Evolutionary conservation across 2,113 vertebrate species (phyloP).

Genomic region (Alces alces): DNA sequence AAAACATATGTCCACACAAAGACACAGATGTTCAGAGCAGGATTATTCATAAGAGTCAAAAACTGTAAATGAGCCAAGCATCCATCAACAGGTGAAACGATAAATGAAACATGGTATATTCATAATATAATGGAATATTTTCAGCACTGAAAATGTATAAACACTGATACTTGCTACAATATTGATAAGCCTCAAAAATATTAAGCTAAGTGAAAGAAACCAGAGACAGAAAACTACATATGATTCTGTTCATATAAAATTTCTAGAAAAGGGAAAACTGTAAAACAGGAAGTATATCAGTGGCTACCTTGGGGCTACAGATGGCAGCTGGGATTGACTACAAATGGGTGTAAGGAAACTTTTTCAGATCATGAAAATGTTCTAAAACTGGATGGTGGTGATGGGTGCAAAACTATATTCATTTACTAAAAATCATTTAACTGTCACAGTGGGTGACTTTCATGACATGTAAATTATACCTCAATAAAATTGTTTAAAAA

Average conservation of each 20-base stretch:
- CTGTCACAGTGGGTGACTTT: background rate
- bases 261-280: constrained; percentile 1
- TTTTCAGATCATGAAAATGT: background rate
- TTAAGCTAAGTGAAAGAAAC: background rate
- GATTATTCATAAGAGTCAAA: background rate
- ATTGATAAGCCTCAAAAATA: background rate
- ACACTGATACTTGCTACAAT: background rate
- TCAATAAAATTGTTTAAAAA: background rate
- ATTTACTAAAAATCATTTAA: constrained; percentile 30
- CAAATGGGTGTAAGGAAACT: background rate
- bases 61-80: background rate
- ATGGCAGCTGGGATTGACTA: background rate
- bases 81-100: background rate
- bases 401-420: background rate
- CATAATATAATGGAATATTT: background rate
- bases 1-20: background rate
- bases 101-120: background rate
- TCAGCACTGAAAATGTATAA: background rate
- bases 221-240: background rate
- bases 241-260: background rate
- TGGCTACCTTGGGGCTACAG: background rate
- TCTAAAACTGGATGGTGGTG: background rate
- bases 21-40: background rate
- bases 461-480: background rate
- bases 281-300: background rate